Conservation (phyloP, 2,113 vertebrate species). For the Condylura cristata region DNA sequence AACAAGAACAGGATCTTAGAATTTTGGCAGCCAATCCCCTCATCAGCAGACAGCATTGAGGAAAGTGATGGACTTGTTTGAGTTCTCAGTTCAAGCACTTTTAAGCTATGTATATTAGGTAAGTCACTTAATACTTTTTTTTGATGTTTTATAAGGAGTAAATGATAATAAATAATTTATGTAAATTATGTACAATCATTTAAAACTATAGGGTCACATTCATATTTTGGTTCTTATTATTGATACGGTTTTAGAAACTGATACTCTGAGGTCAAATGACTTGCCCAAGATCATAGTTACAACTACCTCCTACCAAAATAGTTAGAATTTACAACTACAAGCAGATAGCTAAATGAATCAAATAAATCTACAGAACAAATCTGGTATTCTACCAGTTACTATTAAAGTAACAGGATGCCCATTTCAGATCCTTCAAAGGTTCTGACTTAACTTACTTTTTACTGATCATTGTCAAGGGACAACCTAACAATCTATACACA, state of each 20-base stretch:
- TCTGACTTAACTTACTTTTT: background rate
- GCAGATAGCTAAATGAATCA: background rate
- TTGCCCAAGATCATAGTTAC: background rate
- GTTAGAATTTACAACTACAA: conserved; percentile 25
- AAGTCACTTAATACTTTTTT: background rate
- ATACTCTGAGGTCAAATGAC: conserved; percentile 18
- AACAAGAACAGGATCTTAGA: background rate
- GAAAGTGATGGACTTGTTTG: background rate
- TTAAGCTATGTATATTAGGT: background rate
- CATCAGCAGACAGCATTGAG: background rate
- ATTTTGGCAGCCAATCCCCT: background rate
- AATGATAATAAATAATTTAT: background rate
- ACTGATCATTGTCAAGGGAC: background rate
- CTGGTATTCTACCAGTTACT: background rate
- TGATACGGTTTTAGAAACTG: background rate
- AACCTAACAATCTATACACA: background rate
- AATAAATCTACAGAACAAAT: background rate
- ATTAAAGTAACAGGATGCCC: background rate
- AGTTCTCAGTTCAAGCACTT: background rate
- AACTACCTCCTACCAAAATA: background rate
- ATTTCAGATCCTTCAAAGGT: conserved; percentile 12
- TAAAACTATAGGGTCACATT: conserved; percentile 6
- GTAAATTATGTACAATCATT: background rate
- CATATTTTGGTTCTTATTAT: background rate
- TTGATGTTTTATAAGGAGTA: background rate